phyloP scores from a whole-genome alignment of 2,113 vertebrate genomes.

The Engystomops pustulosus region DNA sequence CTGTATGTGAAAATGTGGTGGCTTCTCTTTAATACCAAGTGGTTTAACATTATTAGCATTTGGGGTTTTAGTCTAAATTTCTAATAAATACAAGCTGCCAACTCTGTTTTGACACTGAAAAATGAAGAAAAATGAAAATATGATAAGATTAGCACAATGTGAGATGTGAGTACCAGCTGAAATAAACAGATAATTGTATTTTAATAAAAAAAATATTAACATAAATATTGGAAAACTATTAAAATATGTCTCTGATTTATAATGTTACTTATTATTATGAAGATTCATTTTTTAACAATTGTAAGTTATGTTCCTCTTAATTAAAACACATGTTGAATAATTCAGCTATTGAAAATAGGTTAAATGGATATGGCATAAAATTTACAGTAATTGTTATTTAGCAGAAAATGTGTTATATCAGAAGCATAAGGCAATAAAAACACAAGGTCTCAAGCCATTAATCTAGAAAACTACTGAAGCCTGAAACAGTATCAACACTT shows the following conservation, averaged over 20 bases:
- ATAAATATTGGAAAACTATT: slow-evolving; percentile 14
- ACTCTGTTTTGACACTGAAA: neutral
- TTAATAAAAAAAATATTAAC: neutral
- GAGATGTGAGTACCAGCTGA: neutral
- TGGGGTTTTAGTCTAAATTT: neutral
- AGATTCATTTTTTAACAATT: neutral
- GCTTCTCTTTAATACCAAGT: no score
- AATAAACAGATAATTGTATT: neutral
- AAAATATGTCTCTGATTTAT: slow-evolving; percentile 61
- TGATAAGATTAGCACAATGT: neutral
- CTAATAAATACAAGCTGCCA: neutral
- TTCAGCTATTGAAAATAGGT: slow-evolving; percentile 2
- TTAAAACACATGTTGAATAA: neutral
- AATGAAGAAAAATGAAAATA: neutral
- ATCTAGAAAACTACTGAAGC: slow-evolving; percentile 56
- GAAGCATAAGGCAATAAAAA: slow-evolving; percentile 24
- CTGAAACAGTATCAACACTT: slow-evolving; percentile 56
- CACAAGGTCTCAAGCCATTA: slow-evolving; percentile 46
- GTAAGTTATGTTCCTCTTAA: neutral
- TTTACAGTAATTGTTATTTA: slow-evolving; percentile 33
- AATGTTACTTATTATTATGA: slow-evolving; percentile 33
- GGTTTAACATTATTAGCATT: no score
- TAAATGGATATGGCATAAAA: slow-evolving; percentile 5
- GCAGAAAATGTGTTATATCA: slow-evolving; percentile 44
- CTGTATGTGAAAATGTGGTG: no score